phyloP scores from a whole-genome alignment of 2,888 invertebrate genomes.

The Dynastes maya region DNA sequence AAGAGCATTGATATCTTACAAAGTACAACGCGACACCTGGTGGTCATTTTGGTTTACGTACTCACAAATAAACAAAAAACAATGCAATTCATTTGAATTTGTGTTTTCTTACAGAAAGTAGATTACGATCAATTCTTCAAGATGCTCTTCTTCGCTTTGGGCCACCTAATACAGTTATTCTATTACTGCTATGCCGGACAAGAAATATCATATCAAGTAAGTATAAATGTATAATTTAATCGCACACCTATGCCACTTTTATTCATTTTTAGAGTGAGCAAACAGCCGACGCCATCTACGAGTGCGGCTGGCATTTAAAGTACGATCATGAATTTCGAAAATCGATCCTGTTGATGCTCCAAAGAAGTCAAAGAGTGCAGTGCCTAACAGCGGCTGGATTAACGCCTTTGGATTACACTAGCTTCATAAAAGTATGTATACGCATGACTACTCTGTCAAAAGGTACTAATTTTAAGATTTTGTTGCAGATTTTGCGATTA shows the following conservation, averaged over 20 bases:
- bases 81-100: too few species aligned
- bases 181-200: conserved; percentile 45
- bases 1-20: too few species aligned
- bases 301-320: conserved; percentile 50
- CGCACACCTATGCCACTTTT: neutral
- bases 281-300: conserved; percentile 49
- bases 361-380: conserved; percentile 48
- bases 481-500: conserved; percentile 53
- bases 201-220: conserved; percentile 34
- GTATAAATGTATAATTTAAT: neutral
- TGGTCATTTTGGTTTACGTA: too few species aligned
- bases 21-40: too few species aligned
- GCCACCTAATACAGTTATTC: conserved; percentile 44
- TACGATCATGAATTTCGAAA: conserved; percentile 49
- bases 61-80: too few species aligned
- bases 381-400: conserved; percentile 54
- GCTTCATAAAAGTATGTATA: conserved; percentile 52
- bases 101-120: conserved; percentile 33
- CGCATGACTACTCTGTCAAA: neutral
- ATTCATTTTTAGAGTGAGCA: conserved; percentile 47
- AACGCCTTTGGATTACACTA: conserved; percentile 53
- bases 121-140: conserved; percentile 41
- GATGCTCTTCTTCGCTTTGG: conserved; percentile 35
- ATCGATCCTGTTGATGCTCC: conserved; percentile 51
- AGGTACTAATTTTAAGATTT: neutral